phyloP scores from a whole-genome alignment of 2,113 vertebrate genomes.

The Clarias magur region DNA sequence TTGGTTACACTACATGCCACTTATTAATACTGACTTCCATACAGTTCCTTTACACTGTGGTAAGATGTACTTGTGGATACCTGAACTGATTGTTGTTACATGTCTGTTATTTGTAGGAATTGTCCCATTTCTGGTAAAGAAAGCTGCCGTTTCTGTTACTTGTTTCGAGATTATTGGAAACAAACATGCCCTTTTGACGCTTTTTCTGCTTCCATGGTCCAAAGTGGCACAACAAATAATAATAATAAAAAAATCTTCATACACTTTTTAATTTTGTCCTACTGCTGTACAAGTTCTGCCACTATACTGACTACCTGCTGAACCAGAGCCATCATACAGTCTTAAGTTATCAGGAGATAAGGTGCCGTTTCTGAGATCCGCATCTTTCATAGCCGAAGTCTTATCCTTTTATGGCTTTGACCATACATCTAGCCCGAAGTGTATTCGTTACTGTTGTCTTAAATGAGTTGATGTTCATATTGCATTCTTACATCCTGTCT shows the following conservation, averaged over 20 bases:
- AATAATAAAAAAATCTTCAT: neutral
- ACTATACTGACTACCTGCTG: slow-evolving; percentile 11
- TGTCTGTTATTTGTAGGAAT: slow-evolving; percentile 18
- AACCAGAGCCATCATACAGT: slow-evolving; percentile 16
- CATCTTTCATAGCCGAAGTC: neutral
- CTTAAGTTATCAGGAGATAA: slow-evolving; percentile 9
- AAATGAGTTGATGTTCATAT: neutral
- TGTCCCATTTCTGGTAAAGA: neutral
- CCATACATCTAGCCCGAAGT: slow-evolving; percentile 34
- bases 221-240: slow-evolving; percentile 14
- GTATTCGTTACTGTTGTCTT: slow-evolving; percentile 19
- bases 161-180: neutral
- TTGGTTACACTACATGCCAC: neutral
- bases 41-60: neutral
- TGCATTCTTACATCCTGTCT: neutral
- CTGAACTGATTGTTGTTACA: slow-evolving; percentile 3
- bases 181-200: neutral
- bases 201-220: slow-evolving; percentile 23
- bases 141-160: slow-evolving; percentile 26
- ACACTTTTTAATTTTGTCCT: neutral
- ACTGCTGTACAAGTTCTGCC: slow-evolving; percentile 31
- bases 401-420: slow-evolving; percentile 44
- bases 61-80: neutral
- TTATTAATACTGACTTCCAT: neutral
- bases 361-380: neutral